Percentiles rank a stretch among this genome's conserved stretches.
These are phyloP conservation scores for Hydrochoerus hydrochaeris DNA, from an alignment of 2,113 vertebrate species.

Conservation along the genomic window DNA sequence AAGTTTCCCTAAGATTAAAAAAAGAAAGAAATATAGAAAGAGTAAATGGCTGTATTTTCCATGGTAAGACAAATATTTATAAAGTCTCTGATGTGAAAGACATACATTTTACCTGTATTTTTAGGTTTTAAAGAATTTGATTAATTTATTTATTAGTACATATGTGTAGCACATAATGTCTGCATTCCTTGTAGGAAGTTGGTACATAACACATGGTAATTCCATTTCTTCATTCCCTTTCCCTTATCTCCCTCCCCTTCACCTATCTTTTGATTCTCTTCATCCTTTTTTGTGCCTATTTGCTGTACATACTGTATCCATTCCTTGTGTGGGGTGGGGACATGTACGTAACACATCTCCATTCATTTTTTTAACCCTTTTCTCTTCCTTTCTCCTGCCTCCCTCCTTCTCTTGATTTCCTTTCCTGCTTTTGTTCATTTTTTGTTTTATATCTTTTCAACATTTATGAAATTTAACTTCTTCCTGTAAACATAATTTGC, in stretches of 20 bases:
- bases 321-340: not conserved
- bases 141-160: not conserved
- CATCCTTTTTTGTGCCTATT: not conserved
- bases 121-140: not conserved
- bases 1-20: slow-evolving; percentile 33
- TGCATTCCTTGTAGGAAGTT: not conserved
- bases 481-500: not conserved
- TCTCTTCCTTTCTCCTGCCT: not conserved
- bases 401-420: not conserved
- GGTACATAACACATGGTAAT: not conserved
- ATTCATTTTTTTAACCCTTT: not conserved
- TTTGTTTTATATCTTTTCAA: slow-evolving; percentile 22
- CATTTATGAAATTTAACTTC: not conserved
- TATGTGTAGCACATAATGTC: not conserved
- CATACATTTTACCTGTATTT: not conserved
- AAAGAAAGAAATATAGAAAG: not conserved
- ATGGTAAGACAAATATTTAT: not conserved
- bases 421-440: not conserved
- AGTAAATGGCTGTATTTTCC: not conserved
- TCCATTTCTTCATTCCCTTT: not conserved
- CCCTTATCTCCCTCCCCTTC: not conserved
- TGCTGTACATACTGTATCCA: not conserved
- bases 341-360: not conserved
- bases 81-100: not conserved
- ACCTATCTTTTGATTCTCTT: not conserved